These are phyloP conservation scores for Lycopodina hypogea DNA, from an alignment of 37 sponge, comb jelly and placozoan genomes.

Conservation along the genomic window DNA sequence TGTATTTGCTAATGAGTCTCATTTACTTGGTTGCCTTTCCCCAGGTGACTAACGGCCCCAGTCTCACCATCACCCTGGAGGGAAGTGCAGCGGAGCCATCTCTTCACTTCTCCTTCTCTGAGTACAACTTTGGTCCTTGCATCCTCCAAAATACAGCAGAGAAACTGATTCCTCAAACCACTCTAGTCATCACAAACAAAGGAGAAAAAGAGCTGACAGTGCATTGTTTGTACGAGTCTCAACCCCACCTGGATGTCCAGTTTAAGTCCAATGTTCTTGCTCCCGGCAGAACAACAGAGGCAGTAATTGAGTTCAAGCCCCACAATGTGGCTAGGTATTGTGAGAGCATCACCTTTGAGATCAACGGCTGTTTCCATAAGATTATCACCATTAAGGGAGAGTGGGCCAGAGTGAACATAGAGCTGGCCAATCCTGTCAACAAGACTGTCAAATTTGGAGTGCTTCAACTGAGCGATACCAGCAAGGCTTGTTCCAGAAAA, in stretches of 20 bases:
- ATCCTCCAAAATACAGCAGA: conserved; percentile 71
- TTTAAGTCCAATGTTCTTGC: conserved; percentile 65
- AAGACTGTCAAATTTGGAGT: conserved; percentile 85
- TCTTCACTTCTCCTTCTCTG: conserved; percentile 81
- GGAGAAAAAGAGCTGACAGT: conserved; percentile 77
- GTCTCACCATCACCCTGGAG: conserved; percentile 67
- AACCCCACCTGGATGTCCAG: conserved; percentile 61
- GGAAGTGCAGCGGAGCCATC: conserved; percentile 82
- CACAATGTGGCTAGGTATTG: conserved; percentile 52
- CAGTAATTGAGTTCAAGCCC: conserved; percentile 70
- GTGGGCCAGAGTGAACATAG: conserved; percentile 85
- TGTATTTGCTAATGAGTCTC: no score
- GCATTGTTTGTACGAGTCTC: conserved; percentile 55
- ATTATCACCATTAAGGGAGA: conserved; percentile 72
- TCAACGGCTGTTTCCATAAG: conserved; percentile 76
- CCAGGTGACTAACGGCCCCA: conserved; percentile 86
- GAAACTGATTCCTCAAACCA: conserved; percentile 55
- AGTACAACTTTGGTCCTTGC: conserved; percentile 85
- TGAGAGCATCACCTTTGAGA: conserved; percentile 78
- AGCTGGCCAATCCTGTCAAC: conserved; percentile 77
- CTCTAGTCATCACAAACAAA: conserved; percentile 79
- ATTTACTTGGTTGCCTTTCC: no score
- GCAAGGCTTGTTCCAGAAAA: conserved; percentile 18
- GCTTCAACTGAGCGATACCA: conserved; percentile 56
- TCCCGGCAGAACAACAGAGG: conserved; percentile 58